phyloP scores from a whole-genome alignment of 2,888 invertebrate genomes.

The Synanthedon andrenaeformis region DNA sequence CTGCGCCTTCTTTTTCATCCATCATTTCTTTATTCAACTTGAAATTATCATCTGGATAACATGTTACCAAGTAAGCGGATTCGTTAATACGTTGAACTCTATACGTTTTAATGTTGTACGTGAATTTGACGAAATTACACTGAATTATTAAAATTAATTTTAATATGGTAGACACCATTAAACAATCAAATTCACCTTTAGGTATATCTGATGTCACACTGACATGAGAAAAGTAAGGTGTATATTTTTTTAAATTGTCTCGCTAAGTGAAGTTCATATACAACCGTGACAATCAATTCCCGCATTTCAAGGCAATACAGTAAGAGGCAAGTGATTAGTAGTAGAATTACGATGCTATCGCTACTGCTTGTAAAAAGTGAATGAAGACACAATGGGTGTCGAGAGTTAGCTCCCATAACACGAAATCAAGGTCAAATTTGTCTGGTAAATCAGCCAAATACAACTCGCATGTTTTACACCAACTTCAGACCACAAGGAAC shows the following conservation, averaged over 20 bases:
- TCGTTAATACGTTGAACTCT: conserved; percentile 47
- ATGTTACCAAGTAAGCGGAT: conserved; percentile 43
- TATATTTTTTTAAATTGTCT: too few relatives aligned
- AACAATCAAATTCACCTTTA: too few relatives aligned
- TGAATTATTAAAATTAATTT: conserved; percentile 28
- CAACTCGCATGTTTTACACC: conserved; percentile 15
- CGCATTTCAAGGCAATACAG: neutral
- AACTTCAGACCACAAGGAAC: neutral
- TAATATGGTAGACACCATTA: neutral
- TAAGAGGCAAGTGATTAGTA: neutral
- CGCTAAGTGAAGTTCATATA: too few relatives aligned
- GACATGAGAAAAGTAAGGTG: too few relatives aligned
- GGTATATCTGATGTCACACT: too few relatives aligned
- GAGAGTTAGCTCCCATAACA: conserved; percentile 43
- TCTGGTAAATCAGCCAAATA: conserved; percentile 49
- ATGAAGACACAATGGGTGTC: conserved; percentile 45
- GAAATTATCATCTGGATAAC: conserved; percentile 23
- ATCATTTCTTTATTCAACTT: neutral
- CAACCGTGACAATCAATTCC: neutral
- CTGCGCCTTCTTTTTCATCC: neutral
- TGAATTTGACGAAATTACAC: conserved; percentile 24
- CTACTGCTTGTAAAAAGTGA: conserved; percentile 37
- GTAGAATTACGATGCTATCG: conserved; percentile 13
- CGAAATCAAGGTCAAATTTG: conserved; percentile 62
- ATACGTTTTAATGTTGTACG: conserved; percentile 38